Base-by-base conservation (phyloP, 2,797 vertebrate genomes). In the Lacerta viridis region DNA sequence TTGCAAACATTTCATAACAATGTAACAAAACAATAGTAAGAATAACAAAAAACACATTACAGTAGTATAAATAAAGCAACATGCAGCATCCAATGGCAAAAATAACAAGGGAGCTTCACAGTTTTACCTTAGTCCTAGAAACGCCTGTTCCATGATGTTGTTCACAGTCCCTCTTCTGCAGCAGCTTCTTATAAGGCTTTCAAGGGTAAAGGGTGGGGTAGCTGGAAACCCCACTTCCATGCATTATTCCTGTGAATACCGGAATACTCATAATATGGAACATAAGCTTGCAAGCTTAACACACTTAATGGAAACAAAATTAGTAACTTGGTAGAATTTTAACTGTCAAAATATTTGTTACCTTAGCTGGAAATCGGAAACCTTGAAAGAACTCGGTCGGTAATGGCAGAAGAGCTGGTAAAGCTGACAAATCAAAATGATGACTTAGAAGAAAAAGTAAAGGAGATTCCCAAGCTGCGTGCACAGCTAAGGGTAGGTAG, bases 401-500 rank as follows among this genome's bases (percentile, higher is more conserved):
- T 99, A 95, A 99, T 99, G 97, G 97, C 99, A 8, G 98, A 99
- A 94, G 99, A 99, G 83, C 96, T 99, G 46, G 98, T 99, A 91
- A 98, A 98, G 91, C 97, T 99, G 96, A 99, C 99, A 90, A 99
- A 98, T 97, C 97, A 98, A 94, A 99, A 98, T 0, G 99, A 99
- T 27, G 99, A 99, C 29, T 97, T 99, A 92, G 98, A 99, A 91
- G 98, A 98, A 92, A 98, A 98, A 83, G 98, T 99, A 86, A 98
- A 97, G 90, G 99, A 99, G 80, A 98, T 99, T 91, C 98, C 99
- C 20, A 98, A 96, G 94, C 93, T 99, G 85, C 97, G 97, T 94
- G 87, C 96, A 84, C 98, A 98, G 90, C 97, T 99, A 85, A 98
- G 98, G 97, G 99, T 99, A 90, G 93, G 95, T 89, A 1, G n/a